Percentiles rank a stretch among this genome's conserved stretches.
Evolutionary conservation across 1,140 invertebrate species (phyloP).

Genomic region (Hyposmocoma kahamanoa): DNA sequence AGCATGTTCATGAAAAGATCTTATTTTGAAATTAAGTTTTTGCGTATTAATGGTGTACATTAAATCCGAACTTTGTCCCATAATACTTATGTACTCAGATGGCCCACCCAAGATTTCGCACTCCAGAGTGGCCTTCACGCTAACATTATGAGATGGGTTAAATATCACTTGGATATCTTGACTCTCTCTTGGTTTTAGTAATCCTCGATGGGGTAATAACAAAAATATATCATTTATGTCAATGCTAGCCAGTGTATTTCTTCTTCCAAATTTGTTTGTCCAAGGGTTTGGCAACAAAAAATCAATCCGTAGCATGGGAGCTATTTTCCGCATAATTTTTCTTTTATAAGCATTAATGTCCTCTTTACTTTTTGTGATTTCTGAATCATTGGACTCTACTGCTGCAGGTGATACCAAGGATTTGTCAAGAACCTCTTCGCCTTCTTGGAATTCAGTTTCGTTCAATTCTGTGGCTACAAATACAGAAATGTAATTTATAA

Average conservation of each 20-base stretch:
- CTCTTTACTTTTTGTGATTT: too few species aligned
- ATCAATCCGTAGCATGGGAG: slow-evolving; percentile 40
- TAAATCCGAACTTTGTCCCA: slow-evolving; percentile 56
- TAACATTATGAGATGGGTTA: slow-evolving; percentile 40
- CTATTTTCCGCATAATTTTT: slow-evolving; percentile 35
- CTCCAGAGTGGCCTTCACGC: slow-evolving; percentile 45
- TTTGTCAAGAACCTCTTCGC: too few species aligned
- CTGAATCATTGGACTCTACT: too few species aligned
- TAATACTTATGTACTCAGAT: slow-evolving; percentile 40
- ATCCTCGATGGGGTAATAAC: slow-evolving; percentile 44
- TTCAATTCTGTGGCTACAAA: too few species aligned
- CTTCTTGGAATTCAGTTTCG: too few species aligned
- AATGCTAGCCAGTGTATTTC: slow-evolving; percentile 20
- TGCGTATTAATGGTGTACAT: slow-evolving; percentile 45
- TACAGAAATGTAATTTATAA: too few species aligned
- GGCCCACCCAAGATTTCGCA: slow-evolving; percentile 61
- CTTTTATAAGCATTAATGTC: slow-evolving; percentile 20
- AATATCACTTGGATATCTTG: slow-evolving; percentile 57
- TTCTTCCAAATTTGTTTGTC: slow-evolving; percentile 42
- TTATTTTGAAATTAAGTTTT: slow-evolving; percentile 60
- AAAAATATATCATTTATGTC: slow-evolving; percentile 43
- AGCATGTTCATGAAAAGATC: slow-evolving; percentile 58
- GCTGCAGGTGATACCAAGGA: too few species aligned
- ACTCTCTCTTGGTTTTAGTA: slow-evolving; percentile 50
- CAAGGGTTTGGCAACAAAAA: too few species aligned